Evolutionary conservation across 2,888 invertebrate genomes (phyloP).

Genomic region (Trichopoda pennipes): DNA sequence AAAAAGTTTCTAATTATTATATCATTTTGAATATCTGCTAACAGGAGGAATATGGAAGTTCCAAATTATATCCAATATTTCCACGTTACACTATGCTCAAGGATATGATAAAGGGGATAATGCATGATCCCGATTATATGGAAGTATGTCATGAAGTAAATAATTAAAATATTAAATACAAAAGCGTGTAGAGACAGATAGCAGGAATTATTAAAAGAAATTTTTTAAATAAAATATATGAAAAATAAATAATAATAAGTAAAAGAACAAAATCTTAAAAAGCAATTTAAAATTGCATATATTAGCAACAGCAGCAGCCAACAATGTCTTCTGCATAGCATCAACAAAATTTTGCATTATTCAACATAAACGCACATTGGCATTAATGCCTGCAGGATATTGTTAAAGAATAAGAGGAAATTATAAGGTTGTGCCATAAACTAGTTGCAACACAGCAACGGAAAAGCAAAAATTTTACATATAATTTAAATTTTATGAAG

Average conservation of each 20-base stretch:
- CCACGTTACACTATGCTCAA: slow-evolving; percentile 97
- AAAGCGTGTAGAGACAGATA: slow-evolving; percentile 46
- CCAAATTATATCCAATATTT: slow-evolving; percentile 96
- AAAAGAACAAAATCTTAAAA: slow-evolving; percentile 1
- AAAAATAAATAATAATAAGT: not conserved
- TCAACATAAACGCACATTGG: slow-evolving; percentile 45
- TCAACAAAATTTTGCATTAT: slow-evolving; percentile 7
- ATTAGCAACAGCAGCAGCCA: slow-evolving; percentile 1
- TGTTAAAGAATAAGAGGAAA: slow-evolving; percentile 29
- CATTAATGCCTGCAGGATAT: slow-evolving; percentile 51
- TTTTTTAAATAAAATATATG: slow-evolving; percentile 2
- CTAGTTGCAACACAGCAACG: slow-evolving; percentile 11
- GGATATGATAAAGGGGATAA: slow-evolving; percentile 97
- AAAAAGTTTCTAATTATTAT: not conserved
- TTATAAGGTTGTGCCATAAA: slow-evolving; percentile 38
- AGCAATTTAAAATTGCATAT: slow-evolving; percentile 11
- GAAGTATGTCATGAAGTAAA: slow-evolving; percentile 96
- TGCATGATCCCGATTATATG: slow-evolving; percentile 98
- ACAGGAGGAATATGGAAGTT: slow-evolving; percentile 93
- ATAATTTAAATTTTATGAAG: slow-evolving; percentile 1
- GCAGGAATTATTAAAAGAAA: slow-evolving; percentile 33
- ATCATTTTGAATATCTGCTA: slow-evolving; percentile 64
- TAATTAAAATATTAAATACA: slow-evolving; percentile 74
- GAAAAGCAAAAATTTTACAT: slow-evolving; percentile 1
- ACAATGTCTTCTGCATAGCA: not conserved